Evolutionary conservation across 2,888 invertebrate genomes (phyloP), one percentile per base, ranked within the genome.

Genomic region (Colostygia pectinataria): DNA sequence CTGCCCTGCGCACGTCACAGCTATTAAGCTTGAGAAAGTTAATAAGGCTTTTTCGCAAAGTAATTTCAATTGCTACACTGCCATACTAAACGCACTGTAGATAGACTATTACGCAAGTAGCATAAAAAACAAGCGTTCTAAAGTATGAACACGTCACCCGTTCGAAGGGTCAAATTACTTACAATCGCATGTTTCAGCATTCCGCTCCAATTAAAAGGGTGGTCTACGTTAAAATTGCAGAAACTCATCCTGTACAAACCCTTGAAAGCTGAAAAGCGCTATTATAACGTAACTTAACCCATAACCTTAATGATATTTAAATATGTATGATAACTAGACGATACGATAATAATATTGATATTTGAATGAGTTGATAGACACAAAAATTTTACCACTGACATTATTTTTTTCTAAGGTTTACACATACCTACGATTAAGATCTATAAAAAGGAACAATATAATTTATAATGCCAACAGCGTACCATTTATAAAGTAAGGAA

Each of bases 381-480:
- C 33, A 9, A 20, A 47, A 31, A 40, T 15, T 28, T 36, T 29
- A 41, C 15, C 25, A 33, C 6, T 27, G 12, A 38, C 25, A 32
- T 32, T n/a, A 33, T 18, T n/a, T 18, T 6, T 20, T n/a, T 9
- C 24, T 38, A 45, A 32, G 14, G 23, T 6, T 14, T 45, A 43
- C 29, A 37, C 12, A 9, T 40, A 39, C 12, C 24, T 25, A 39
- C 39, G 20, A 18, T 46, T 46, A 36, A 9, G 20, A 53, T 50
- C 31, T 55, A 55, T 53, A 57, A 55, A 55, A 50, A 53, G 49
- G 55, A 57, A 57, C 57, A 44, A 7, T 44, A 33, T 25, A 18
- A 20, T 24, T n/a, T n/a, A 10, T 15, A 31, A 15, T 12, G 9
- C 2, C 5, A 23, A 10, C 14, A 13, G 33, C 5, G n/a, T 23